Conservation (phyloP, 2,113 vertebrate genomes). For the Anas platyrhynchos region DNA sequence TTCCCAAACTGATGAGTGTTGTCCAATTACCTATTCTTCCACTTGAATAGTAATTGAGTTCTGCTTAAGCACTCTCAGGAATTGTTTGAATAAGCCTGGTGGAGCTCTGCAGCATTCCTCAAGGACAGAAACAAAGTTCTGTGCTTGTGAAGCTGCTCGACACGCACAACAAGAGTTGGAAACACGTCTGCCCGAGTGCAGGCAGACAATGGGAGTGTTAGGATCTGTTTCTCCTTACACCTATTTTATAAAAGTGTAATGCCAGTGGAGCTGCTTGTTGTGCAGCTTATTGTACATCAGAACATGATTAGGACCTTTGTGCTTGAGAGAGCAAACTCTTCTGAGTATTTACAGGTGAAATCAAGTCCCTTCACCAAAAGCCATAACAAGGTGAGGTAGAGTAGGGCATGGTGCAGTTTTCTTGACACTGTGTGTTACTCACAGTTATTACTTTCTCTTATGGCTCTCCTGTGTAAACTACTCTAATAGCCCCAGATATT, state of each 20-base stretch:
- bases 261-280: not conserved
- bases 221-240: not conserved
- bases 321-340: not conserved
- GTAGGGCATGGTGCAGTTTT: fast-evolving
- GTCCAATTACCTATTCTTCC: constrained; percentile 44
- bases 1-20: constrained; percentile 27
- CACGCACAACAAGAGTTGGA: not conserved
- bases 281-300: not conserved
- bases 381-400: not conserved
- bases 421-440: fast-evolving
- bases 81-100: constrained; percentile 17
- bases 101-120: constrained; percentile 14
- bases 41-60: constrained; percentile 38
- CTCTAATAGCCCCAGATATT: not conserved
- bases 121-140: not conserved
- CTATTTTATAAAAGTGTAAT: not conserved
- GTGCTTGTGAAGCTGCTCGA: not conserved
- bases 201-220: not conserved
- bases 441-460: not conserved
- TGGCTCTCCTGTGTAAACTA: not conserved
- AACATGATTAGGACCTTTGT: not conserved
- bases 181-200: not conserved
- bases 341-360: not conserved
- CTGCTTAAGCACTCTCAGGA: constrained; percentile 17
- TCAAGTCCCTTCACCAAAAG: not conserved